Conservation (phyloP, 2,888 invertebrate genomes). For the Tribolium freemani region DNA sequence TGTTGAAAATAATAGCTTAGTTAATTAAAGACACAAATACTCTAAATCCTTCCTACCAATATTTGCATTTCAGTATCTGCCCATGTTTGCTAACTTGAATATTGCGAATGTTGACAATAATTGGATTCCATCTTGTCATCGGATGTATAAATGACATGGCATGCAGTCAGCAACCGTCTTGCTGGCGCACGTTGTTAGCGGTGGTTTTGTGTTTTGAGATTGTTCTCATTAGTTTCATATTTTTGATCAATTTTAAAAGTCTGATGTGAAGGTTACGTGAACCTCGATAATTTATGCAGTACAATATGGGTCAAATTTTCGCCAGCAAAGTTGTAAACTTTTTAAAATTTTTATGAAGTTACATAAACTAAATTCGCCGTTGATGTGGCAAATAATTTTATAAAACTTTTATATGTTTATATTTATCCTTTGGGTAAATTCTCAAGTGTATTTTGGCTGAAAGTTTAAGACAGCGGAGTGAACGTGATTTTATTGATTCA, state of each 20-base stretch:
- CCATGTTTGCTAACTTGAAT: background rate
- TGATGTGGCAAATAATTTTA: background rate
- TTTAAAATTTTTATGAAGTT: background rate
- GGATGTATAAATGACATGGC: background rate
- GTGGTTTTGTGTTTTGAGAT: background rate
- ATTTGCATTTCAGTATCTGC: background rate
- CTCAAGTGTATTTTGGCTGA: background rate
- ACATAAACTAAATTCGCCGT: background rate
- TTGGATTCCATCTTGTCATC: background rate
- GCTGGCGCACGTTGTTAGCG: background rate
- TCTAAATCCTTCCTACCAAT: background rate
- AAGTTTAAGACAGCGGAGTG: background rate
- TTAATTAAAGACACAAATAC: background rate
- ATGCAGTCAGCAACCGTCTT: background rate
- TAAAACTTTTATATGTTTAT: background rate
- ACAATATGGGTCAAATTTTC: background rate
- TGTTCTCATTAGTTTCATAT: background rate
- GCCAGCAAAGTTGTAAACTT: background rate
- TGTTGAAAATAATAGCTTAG: background rate
- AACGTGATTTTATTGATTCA: background rate
- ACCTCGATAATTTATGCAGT: background rate
- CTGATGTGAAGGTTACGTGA: background rate
- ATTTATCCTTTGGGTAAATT: background rate
- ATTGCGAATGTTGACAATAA: background rate
- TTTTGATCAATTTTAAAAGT: background rate